Base-by-base conservation (phyloP, 1,140 invertebrate species). In the Saxidomus purpurata region DNA sequence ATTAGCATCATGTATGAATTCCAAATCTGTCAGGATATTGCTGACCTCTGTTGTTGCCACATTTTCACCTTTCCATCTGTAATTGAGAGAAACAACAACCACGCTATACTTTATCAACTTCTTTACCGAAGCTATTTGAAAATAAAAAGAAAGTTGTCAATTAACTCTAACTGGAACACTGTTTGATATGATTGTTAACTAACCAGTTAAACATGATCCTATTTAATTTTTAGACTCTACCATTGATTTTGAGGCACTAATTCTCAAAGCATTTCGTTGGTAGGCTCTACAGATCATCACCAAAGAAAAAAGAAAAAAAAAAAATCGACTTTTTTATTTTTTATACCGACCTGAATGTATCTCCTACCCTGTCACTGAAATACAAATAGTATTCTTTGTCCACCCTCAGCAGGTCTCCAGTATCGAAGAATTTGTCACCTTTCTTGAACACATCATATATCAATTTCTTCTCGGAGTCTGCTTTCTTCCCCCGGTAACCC, bases 361-460 rank as follows among this genome's bases (percentile, higher is more conserved):
- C 94, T 15, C 93, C 94, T 36, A 90, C 69, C 63, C 94, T 89
- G 86, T 95, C 94, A 31, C 81, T 91, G 87, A 95, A 95, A 79
- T 94, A 95, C 2, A 95, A 13, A 84, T 91, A 92, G 40, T 93
- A 92, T 19, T 92, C 69, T 43, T 92, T 84, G 55, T 95, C 94
- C 47, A 90, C 71, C 28, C 69, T 49, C 28, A 95, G 74, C 13
- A 94, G 69, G 82, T 95, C 94, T 13, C 93, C 93, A 49, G 79
- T 85, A 63, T 93, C 92, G 83, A 91, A 93, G 36, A 87, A 93
- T n/a, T 43, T 76, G 36, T 93, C 91, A 25, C 92, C 91, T 63
- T 93, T 74, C 71, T 80, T 15, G 49, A 91, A 90, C 25, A 92
- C 91, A 71, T 93, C 80, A 34, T 79, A 36, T 9, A 92, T 0